Evolutionary conservation across 1,140 invertebrate species (phyloP), one percentile per base, ranked within the genome.

Genomic region (Zaprionus inermis): DNA sequence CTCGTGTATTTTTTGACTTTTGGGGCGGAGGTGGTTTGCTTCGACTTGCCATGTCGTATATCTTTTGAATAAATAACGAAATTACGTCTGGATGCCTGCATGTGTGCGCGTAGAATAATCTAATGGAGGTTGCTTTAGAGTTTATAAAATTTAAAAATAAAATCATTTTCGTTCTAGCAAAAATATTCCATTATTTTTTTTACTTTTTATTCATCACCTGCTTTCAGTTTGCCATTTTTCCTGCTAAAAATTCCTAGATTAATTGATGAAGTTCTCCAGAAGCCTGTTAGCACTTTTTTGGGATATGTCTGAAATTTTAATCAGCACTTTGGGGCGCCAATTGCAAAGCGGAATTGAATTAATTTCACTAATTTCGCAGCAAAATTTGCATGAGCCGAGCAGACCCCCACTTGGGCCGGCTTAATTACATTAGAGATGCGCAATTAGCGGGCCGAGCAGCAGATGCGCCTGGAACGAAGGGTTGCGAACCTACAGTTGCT

Each of bases 341-440:
- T 86, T 76, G 79, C 66, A 34, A 41, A 57, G 70, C 69, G 38
- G 49, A 89, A 79, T 77, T 72, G 72, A 80, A 89, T 80, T 89
- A 89, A 86, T 88, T 88, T 71, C 16, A 61, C 76, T 88, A 88
- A 86, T 86, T 86, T 82, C 30, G 38, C 49, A 44, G 65, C 63
- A 58, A 65, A 74, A 78, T 85, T 86, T 77, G 83, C 79, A 82
- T 85, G 67, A 70, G 56, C 57, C 44, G 14, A 22, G 36, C 55
- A 5, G 18, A 20, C 14, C 18, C 51, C 14, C 65, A 44, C 41
- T 28, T 36, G 34, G 61, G 36, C 9, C 46, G 16, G 12, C 55
- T 71, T 80, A 81, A 89, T 88, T 88, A 88, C 76, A 88, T 82
- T 88, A 88, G 67, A 71, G 83, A 86, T 86, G 83, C 83, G 83